A percentile compares a stretch with the other conserved stretches of the same genome.
These are phyloP conservation scores for Mus caroli DNA, from an alignment of 2,797 vertebrate genomes.

Conservation along the genomic window DNA sequence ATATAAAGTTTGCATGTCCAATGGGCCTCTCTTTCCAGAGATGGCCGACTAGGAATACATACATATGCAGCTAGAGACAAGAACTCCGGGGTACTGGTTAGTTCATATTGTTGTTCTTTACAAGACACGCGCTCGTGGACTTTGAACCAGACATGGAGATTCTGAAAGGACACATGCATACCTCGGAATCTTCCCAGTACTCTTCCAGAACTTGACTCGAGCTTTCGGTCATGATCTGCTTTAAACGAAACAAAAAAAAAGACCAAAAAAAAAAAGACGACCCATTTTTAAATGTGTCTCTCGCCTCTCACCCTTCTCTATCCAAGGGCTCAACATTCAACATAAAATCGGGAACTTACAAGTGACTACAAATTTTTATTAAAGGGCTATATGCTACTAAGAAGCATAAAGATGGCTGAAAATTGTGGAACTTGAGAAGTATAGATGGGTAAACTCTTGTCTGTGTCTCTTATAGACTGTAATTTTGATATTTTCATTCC, in stretches of 20 bases:
- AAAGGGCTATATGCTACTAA: not conserved
- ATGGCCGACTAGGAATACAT: too few relatives aligned
- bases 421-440: not conserved
- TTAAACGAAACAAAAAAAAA: constrained; percentile 37
- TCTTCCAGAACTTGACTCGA: constrained; percentile 93
- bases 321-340: constrained; percentile 35
- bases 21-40: too few relatives aligned
- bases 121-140: constrained; percentile 57
- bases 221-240: constrained; percentile 94
- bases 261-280: constrained; percentile 76
- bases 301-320: constrained; percentile 13
- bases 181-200: constrained; percentile 96
- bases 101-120: constrained; percentile 8
- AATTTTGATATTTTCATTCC: constrained; percentile 2
- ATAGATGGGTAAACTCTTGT: not conserved
- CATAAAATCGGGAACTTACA: constrained; percentile 34
- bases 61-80: too few relatives aligned
- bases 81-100: too few relatives aligned
- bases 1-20: too few relatives aligned
- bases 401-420: not conserved
- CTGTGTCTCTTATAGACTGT: not conserved
- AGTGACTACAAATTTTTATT: not conserved
- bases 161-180: constrained; percentile 83
- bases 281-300: constrained; percentile 80
- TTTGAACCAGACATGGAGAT: constrained; percentile 52